A percentile compares a stretch with the other conserved stretches of the same genome.
These are phyloP conservation scores for Furcifer pardalis DNA, from an alignment of 2,797 vertebrate genomes.

Conservation along the genomic window DNA sequence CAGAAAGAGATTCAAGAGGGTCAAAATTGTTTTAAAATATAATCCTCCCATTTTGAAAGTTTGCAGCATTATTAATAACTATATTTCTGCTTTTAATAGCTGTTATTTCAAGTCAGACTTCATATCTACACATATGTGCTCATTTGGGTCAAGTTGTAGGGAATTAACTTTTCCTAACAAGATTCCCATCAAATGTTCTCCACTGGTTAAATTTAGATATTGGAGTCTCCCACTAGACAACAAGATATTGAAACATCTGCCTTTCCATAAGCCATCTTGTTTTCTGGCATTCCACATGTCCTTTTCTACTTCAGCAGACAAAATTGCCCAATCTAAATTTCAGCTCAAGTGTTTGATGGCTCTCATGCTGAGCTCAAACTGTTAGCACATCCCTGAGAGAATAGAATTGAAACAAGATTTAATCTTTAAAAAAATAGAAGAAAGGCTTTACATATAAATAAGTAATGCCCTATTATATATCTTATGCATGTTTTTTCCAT, in stretches of 20 bases:
- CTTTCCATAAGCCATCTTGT: conserved; percentile 78
- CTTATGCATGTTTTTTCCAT: conserved; percentile 64
- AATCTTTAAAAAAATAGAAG: conserved; percentile 84
- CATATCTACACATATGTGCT: accelerated
- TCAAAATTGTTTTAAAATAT: not conserved
- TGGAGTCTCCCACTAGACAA: conserved; percentile 71
- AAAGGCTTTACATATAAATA: conserved; percentile 83
- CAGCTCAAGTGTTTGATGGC: conserved; percentile 86
- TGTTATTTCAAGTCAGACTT: not conserved
- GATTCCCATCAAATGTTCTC: conserved; percentile 65
- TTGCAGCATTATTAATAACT: not conserved
- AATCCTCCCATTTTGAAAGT: not conserved
- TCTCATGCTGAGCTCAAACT: conserved; percentile 85
- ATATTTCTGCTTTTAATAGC: conserved; percentile 46
- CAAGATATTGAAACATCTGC: conserved; percentile 84
- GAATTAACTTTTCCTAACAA: conserved; percentile 23
- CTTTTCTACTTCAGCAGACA: conserved; percentile 84
- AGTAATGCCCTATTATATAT: conserved; percentile 73
- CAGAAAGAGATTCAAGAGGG: not conserved
- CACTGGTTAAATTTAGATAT: conserved; percentile 75
- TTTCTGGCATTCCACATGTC: conserved; percentile 77
- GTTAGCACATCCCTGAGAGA: conserved; percentile 84
- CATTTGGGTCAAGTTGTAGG: conserved; percentile 31
- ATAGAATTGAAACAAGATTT: conserved; percentile 82
- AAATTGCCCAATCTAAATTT: conserved; percentile 87